Percentiles rank a stretch among this genome's conserved stretches.
Evolutionary conservation across 1,140 invertebrate genomes (phyloP).

Genomic region (Kradibia gibbosae): DNA sequence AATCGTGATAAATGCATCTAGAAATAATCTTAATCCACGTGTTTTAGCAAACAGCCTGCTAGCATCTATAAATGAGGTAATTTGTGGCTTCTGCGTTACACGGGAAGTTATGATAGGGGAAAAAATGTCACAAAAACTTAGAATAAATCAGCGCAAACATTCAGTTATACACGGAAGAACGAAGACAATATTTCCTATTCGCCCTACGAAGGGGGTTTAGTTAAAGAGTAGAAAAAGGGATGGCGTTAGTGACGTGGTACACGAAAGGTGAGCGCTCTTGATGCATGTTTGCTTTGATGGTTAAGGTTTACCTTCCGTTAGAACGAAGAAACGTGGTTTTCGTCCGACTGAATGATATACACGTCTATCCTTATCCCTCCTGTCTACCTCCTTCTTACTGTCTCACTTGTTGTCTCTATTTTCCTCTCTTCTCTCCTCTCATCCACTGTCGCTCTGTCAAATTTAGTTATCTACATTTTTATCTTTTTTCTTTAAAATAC

Average conservation of each 20-base stretch:
- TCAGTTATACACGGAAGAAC: background rate
- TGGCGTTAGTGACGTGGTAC: background rate
- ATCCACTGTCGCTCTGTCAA: background rate
- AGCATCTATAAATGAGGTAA: background rate
- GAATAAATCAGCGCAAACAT: conserved; percentile 2
- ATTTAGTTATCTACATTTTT: background rate
- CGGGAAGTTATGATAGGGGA: background rate
- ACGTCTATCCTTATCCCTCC: conserved; percentile 13
- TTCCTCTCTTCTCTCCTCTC: background rate
- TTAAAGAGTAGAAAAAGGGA: conserved; percentile 7
- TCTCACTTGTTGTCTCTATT: background rate
- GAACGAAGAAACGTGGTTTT: conserved; percentile 59
- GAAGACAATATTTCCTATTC: too few species aligned
- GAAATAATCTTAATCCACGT: background rate
- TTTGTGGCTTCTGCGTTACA: background rate
- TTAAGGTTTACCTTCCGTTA: conserved; percentile 68
- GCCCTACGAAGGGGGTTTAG: conserved; percentile 9
- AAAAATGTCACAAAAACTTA: background rate
- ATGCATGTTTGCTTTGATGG: conserved; percentile 59
- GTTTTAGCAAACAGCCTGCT: background rate
- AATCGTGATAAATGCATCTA: background rate
- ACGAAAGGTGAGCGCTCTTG: background rate
- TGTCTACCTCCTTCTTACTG: background rate
- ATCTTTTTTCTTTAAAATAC: background rate
- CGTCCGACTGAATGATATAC: conserved; percentile 44